Percentiles rank a stretch among this genome's conserved stretches.
Conservation (phyloP, 1,140 invertebrate genomes). For the Whitmania pigra region DNA sequence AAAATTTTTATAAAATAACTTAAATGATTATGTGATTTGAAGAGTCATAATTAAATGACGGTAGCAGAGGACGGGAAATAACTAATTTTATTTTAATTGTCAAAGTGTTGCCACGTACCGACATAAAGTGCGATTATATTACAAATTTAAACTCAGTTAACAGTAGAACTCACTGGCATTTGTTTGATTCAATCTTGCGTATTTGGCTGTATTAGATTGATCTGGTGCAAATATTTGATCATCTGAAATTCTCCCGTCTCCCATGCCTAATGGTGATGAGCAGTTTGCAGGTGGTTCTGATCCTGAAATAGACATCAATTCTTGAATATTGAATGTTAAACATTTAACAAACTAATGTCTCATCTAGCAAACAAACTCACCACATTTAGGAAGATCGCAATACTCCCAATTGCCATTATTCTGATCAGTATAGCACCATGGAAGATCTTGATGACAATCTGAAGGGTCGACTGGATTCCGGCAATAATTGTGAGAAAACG, state of each 20-base stretch:
- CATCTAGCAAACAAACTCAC: conserved; percentile 2
- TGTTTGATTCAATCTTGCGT: too few species aligned
- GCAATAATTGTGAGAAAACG: conserved; percentile 13
- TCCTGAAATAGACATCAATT: background rate
- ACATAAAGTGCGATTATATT: too few species aligned
- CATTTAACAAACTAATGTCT: background rate
- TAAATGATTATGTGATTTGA: too few species aligned
- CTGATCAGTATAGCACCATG: conserved; percentile 11
- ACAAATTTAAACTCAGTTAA: background rate
- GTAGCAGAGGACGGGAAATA: too few species aligned
- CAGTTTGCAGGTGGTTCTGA: background rate
- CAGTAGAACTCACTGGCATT: background rate
- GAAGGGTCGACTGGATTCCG: conserved; percentile 11
- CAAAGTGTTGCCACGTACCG: too few species aligned
- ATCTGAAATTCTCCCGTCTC: background rate
- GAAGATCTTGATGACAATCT: conserved; percentile 7
- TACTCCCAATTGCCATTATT: conserved; percentile 1
- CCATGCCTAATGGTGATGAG: background rate
- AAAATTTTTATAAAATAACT: too few species aligned
- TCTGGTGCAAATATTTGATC: background rate
- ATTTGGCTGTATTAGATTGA: background rate
- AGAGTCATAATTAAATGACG: too few species aligned
- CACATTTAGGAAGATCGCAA: conserved; percentile 16
- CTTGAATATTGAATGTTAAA: too few species aligned
- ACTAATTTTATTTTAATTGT: too few species aligned